phyloP scores from a whole-genome alignment of 2,113 vertebrate genomes.

The Stegastes partitus region DNA sequence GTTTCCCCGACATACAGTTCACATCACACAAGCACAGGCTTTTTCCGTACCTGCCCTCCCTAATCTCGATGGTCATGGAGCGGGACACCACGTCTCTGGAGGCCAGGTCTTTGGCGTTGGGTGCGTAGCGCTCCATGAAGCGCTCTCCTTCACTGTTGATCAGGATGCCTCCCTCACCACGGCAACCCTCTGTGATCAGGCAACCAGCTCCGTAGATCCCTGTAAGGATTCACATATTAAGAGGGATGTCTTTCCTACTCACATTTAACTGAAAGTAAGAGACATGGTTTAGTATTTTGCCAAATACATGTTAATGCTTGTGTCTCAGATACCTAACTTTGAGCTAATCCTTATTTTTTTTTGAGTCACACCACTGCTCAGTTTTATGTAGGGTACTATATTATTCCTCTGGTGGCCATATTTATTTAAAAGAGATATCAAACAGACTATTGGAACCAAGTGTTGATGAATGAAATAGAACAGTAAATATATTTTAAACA shows the following conservation, averaged over 20 bases:
- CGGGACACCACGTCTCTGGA: slow-evolving; percentile 97
- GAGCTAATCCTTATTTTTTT: too few relatives aligned
- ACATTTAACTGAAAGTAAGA: neutral
- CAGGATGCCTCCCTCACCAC: slow-evolving; percentile 97
- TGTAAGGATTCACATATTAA: slow-evolving; percentile 60
- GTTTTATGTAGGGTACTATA: too few relatives aligned
- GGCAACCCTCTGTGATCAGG: slow-evolving; percentile 97
- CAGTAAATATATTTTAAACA: too few relatives aligned
- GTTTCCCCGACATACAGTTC: neutral
- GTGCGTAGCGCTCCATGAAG: slow-evolving; percentile 98
- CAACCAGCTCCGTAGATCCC: slow-evolving; percentile 98
- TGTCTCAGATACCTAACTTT: too few relatives aligned
- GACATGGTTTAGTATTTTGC: neutral
- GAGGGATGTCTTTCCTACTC: neutral
- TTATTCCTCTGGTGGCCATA: too few relatives aligned
- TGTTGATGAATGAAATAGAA: too few relatives aligned
- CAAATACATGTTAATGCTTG: too few relatives aligned
- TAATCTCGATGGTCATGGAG: slow-evolving; percentile 98
- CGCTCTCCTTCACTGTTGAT: slow-evolving; percentile 97
- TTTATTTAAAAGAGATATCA: too few relatives aligned
- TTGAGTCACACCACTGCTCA: too few relatives aligned
- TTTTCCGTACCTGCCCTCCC: slow-evolving; percentile 92
- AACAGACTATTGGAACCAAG: too few relatives aligned
- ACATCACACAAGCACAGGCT: neutral
- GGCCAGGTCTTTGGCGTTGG: slow-evolving; percentile 97